Evolutionary conservation across 2,797 vertebrate species (phyloP), one percentile per base, ranked within the genome.

Genomic region (Danio kyathit): DNA sequence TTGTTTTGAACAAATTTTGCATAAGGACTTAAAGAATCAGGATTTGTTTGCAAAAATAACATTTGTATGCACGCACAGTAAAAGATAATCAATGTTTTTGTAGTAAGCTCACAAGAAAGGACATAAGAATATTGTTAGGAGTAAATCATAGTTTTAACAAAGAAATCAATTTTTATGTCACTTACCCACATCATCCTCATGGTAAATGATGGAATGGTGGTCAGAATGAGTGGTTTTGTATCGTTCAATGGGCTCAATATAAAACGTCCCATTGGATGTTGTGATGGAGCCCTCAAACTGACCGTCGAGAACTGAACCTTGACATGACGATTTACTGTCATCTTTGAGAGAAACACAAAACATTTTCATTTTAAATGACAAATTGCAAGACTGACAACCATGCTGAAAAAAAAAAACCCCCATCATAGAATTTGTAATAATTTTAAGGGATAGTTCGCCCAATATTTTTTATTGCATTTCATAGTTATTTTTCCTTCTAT

Each of bases 141-240:
- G 19, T 29, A 49, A 48, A 29, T 67, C 44, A 5, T 12, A 46
- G 13, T 29, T 29, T 8, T 43, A 48, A 66, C 6, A 8, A 54
- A 41, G 6, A 17, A 54, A 41, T 40, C 12, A 6, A 2, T 40
- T 17, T 17, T 43, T 17, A 48, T 6, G 67, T 54, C 1, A 85
- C 93, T 93, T 89, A 96, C 95, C 93, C 56, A 96, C 81, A 86
- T 96, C 93, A 0, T 93, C 90, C 60, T 96, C 92, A 0, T 92
- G 94, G 87, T 96, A 96, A 85, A 96, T 96, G 43, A 95, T 88
- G 1, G 94, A 95, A 84, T 95, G 95, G 43, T 92, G 83, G 6
- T 91, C 87, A 54, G 83, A 77, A 0, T 76, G 79, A 9, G 4
- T 76, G 51, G 64, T 83, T 79, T 64, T 82, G 70, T 91, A 91